Evolutionary conservation across 1,140 invertebrate species (phyloP).

Genomic region (Ylistrum balloti): DNA sequence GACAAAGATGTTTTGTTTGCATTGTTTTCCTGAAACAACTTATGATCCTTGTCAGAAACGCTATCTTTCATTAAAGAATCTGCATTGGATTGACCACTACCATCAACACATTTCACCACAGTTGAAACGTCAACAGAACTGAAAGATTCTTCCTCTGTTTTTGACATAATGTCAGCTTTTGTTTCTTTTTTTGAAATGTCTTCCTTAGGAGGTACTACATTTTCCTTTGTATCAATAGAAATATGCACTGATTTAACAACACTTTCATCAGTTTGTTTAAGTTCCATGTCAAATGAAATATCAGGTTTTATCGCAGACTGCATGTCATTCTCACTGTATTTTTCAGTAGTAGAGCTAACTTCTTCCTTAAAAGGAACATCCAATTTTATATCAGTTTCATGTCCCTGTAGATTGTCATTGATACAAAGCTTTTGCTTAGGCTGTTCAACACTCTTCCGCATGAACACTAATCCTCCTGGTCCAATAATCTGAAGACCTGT

Average conservation of each 20-base stretch:
- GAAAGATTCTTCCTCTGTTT: neutral
- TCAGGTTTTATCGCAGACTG: neutral
- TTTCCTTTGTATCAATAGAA: neutral
- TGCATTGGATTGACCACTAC: neutral
- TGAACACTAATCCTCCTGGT: constrained; percentile 46
- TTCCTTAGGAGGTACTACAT: neutral
- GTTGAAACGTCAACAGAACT: too few relatives aligned
- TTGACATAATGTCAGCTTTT: neutral
- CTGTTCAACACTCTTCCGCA: neutral
- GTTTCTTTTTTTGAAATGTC: neutral
- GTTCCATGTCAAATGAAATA: neutral
- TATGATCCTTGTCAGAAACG: neutral
- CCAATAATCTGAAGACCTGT: constrained; percentile 47
- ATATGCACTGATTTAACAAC: neutral
- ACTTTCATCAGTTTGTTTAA: neutral
- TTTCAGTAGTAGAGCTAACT: constrained; percentile 17
- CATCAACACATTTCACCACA: neutral
- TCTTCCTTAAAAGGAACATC: neutral
- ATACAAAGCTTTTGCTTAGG: neutral
- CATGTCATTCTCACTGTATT: neutral
- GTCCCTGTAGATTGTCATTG: neutral
- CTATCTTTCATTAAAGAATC: neutral
- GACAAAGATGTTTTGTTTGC: neutral
- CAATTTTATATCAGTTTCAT: neutral
- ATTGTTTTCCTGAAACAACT: neutral